phyloP scores from a whole-genome alignment of 2,888 invertebrate species.

The Lypha dubia region DNA sequence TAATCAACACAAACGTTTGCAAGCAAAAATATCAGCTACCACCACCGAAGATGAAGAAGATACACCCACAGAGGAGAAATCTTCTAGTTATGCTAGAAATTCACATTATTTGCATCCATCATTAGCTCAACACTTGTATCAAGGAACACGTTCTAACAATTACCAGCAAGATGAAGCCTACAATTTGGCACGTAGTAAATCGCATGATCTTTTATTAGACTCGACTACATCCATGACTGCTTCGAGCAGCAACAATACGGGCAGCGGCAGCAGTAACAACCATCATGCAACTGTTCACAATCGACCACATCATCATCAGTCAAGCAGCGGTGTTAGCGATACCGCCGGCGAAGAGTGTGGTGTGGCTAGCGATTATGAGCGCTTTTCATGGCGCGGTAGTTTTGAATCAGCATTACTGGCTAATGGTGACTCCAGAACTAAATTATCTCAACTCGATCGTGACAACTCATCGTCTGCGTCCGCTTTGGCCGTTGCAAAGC shows the following conservation, averaged over 20 bases:
- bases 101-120: conserved; percentile 72
- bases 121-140: conserved; percentile 75
- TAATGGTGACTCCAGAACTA: conserved; percentile 91
- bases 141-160: conserved; percentile 71
- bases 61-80: conserved; percentile 76
- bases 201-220: conserved; percentile 91
- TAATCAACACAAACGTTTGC: conserved; percentile 85
- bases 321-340: conserved; percentile 84
- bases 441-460: conserved; percentile 87
- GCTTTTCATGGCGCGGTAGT: conserved; percentile 96
- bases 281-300: conserved; percentile 59
- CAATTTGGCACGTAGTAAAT: conserved; percentile 90
- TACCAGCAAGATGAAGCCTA: conserved; percentile 73
- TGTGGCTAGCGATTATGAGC: conserved; percentile 93
- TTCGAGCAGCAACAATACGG: conserved; percentile 60
- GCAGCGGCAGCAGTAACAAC: conserved; percentile 62
- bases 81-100: conserved; percentile 76
- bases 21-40: conserved; percentile 85
- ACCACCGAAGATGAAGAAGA: conserved; percentile 83
- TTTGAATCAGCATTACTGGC: conserved; percentile 95
- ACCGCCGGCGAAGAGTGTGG: conserved; percentile 85
- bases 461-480: conserved; percentile 87
- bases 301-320: conserved; percentile 83
- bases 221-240: conserved; percentile 75
- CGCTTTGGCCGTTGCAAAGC: conserved; percentile 88